A percentile compares a stretch with the other conserved stretches of the same genome.
Evolutionary conservation across 1,140 invertebrate species (phyloP).

Genomic region (Papilio polyxenes): DNA sequence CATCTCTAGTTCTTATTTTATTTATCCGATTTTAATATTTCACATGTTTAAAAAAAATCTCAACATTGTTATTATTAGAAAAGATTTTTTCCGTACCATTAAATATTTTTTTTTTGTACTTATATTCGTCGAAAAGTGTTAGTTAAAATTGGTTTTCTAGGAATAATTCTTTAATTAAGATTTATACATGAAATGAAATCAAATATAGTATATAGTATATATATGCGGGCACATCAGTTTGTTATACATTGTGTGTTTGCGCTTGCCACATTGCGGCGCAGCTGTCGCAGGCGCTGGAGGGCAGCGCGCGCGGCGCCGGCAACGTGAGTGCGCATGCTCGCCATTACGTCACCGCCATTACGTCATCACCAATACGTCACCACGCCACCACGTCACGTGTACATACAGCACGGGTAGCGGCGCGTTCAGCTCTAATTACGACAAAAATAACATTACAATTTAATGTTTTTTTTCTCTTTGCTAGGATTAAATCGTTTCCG

Average conservation of each 20-base stretch:
- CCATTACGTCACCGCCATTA: slow-evolving; percentile 48
- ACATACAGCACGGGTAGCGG: neutral
- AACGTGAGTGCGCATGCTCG: slow-evolving; percentile 76
- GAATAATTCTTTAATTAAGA: too few relatives aligned
- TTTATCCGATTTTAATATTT: too few relatives aligned
- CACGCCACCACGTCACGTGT: slow-evolving; percentile 32
- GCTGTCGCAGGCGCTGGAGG: slow-evolving; percentile 77
- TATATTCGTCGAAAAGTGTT: too few relatives aligned
- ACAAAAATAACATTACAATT: neutral
- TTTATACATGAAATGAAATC: neutral
- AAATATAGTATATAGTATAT: neutral
- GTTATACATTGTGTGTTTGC: slow-evolving; percentile 66
- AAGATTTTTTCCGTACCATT: too few relatives aligned
- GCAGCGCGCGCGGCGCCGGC: slow-evolving; percentile 71
- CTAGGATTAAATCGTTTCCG: too few relatives aligned
- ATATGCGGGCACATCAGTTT: neutral
- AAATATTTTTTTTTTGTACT: too few relatives aligned
- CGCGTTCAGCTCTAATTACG: slow-evolving; percentile 7
- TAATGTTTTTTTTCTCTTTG: neutral
- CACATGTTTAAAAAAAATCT: too few relatives aligned
- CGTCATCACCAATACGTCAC: slow-evolving; percentile 49
- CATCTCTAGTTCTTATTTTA: neutral
- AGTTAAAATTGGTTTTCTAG: too few relatives aligned
- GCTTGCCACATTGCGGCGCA: slow-evolving; percentile 62
- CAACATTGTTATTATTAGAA: too few relatives aligned